phyloP scores from a whole-genome alignment of 2,797 vertebrate species.

The Sebastes steindachneri region DNA sequence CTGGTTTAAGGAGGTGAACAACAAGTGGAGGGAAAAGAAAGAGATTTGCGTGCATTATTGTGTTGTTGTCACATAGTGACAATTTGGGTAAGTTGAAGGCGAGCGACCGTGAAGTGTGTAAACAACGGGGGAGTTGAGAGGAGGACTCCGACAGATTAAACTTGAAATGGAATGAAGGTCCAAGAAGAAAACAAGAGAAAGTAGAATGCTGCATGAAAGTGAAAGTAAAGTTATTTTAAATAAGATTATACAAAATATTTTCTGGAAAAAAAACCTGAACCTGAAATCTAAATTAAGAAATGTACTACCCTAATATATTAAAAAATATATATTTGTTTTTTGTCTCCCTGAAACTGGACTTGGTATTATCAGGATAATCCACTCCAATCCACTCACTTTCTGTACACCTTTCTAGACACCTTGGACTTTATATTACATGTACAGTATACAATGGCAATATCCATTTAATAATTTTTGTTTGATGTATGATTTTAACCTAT shows the following conservation, averaged over 20 bases:
- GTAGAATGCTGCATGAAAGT: neutral
- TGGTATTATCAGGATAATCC: neutral
- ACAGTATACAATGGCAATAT: neutral
- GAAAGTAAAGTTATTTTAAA: neutral
- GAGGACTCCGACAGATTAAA: neutral
- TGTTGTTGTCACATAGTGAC: constrained; percentile 6
- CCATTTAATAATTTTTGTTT: too few species aligned
- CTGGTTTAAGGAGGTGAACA: constrained; percentile 15
- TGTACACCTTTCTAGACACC: neutral
- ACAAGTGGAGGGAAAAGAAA: constrained; percentile 29
- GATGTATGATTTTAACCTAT: neutral
- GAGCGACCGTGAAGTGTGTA: neutral
- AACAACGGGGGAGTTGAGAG: neutral
- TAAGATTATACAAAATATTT: neutral
- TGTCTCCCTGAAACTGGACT: neutral
- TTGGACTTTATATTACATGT: neutral
- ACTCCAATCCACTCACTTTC: neutral
- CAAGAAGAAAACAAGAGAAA: neutral
- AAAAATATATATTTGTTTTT: neutral
- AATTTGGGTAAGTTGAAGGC: constrained; percentile 9
- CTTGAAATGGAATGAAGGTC: neutral
- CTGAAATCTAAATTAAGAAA: neutral
- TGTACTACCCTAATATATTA: neutral
- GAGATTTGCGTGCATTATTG: constrained; percentile 14
- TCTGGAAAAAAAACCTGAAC: neutral